Conservation (phyloP, 1,140 invertebrate species). For the Aphelinus certus region DNA sequence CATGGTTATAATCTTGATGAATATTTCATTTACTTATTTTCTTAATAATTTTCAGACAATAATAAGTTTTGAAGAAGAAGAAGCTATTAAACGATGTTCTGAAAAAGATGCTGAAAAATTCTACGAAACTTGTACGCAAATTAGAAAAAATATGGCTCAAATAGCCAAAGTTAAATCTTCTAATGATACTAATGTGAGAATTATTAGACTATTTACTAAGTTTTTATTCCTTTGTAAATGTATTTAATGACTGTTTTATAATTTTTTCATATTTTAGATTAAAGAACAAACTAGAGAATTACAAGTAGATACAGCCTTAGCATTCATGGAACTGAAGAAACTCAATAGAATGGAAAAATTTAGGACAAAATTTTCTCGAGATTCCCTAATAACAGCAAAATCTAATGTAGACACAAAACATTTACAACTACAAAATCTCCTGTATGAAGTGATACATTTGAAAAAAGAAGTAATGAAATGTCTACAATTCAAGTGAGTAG, state of each 20-base stretch:
- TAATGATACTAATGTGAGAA: conserved; percentile 64
- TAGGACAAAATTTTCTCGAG: conserved; percentile 80
- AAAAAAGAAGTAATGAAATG: conserved; percentile 94
- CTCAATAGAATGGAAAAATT: conserved; percentile 92
- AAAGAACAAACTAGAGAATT: conserved; percentile 73
- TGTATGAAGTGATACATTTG: conserved; percentile 94
- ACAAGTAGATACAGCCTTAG: conserved; percentile 76
- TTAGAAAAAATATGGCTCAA: conserved; percentile 72
- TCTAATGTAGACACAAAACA: conserved; percentile 89
- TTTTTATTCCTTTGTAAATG: conserved; percentile 33
- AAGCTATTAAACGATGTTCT: conserved; percentile 72
- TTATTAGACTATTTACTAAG: not conserved
- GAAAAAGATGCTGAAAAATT: conserved; percentile 76
- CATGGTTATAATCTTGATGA: no score
- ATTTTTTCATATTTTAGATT: conserved; percentile 61
- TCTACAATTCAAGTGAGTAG: conserved; percentile 84
- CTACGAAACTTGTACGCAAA: conserved; percentile 73
- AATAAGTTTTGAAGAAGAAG: conserved; percentile 77
- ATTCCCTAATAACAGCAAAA: conserved; percentile 82
- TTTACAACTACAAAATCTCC: conserved; percentile 91
- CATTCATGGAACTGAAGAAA: conserved; percentile 85
- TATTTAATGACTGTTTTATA: conserved; percentile 35
- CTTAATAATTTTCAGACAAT: conserved; percentile 64
- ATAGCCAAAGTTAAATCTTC: conserved; percentile 73
- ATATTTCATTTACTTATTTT: no score